Evolutionary conservation across 2,888 invertebrate genomes (phyloP).

Genomic region (Ctena decussata): DNA sequence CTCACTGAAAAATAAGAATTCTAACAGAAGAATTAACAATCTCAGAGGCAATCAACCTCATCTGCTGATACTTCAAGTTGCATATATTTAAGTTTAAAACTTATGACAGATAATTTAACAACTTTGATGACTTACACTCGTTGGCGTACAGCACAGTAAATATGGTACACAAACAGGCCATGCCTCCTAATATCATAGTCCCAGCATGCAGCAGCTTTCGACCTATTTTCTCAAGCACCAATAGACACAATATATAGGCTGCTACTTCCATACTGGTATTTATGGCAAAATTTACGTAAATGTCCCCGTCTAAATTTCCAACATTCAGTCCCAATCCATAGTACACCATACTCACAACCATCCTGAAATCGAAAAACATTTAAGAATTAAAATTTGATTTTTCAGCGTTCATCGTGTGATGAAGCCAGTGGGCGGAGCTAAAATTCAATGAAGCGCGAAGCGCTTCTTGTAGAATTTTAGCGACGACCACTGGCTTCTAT

Average conservation of each 20-base stretch:
- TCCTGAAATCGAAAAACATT: conserved; percentile 62
- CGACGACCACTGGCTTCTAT: too few relatives aligned
- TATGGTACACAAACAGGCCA: conserved; percentile 70
- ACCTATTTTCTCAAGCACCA: conserved; percentile 74
- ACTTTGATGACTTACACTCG: not conserved
- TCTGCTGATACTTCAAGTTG: too few relatives aligned
- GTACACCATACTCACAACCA: conserved; percentile 78
- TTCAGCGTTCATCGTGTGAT: too few relatives aligned
- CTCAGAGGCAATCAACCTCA: too few relatives aligned
- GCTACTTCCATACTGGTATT: conserved; percentile 75
- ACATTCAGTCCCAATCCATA: conserved; percentile 79
- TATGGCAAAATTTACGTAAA: conserved; percentile 80
- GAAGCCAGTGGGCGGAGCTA: too few relatives aligned
- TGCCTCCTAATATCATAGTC: conserved; percentile 71
- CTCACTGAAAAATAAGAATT: too few relatives aligned
- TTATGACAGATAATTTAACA: too few relatives aligned
- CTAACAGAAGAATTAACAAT: too few relatives aligned
- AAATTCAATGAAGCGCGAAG: too few relatives aligned
- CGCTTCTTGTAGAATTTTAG: too few relatives aligned
- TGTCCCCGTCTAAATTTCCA: conserved; percentile 76
- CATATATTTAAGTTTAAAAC: too few relatives aligned
- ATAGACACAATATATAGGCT: conserved; percentile 73
- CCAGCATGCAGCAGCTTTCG: conserved; percentile 69
- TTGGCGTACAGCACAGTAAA: conserved; percentile 29
- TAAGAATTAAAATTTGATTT: too few relatives aligned